A percentile compares a stretch with the other conserved stretches of the same genome.
phyloP scores from a whole-genome alignment of 2,113 vertebrate species.

The Austrofundulus limnaeus region DNA sequence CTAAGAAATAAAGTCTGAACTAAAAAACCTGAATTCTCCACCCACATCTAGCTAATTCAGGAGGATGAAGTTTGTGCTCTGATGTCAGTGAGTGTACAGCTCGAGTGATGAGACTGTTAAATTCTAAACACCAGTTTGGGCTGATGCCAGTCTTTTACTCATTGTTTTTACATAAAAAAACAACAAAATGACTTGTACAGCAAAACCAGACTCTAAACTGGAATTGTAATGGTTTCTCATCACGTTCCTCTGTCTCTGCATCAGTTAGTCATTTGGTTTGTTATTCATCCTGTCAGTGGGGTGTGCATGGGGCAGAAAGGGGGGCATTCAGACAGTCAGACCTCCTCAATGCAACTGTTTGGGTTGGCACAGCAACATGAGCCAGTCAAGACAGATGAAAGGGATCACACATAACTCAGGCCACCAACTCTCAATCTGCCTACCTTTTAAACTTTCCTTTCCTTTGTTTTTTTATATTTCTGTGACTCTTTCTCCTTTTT shows the following conservation, averaged over 20 bases:
- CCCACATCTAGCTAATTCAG: constrained; percentile 13
- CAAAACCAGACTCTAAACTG: constrained; percentile 16
- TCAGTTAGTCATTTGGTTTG: constrained; percentile 58
- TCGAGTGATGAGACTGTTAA: constrained; percentile 32
- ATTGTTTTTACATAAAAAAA: constrained; percentile 25
- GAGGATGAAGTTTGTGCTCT: constrained; percentile 38
- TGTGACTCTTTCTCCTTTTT: constrained; percentile 32
- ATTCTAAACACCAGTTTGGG: constrained; percentile 24
- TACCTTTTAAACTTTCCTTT: constrained; percentile 46
- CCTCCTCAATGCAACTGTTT: constrained; percentile 67
- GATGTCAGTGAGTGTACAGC: constrained; percentile 33
- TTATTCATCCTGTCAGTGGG: constrained; percentile 70
- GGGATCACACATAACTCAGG: constrained; percentile 55
- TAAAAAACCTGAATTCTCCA: constrained; percentile 41
- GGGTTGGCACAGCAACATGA: constrained; percentile 66
- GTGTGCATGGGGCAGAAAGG: constrained; percentile 46
- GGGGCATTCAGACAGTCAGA: constrained; percentile 47
- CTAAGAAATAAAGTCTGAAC: constrained; percentile 14
- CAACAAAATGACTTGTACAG: too few species aligned
- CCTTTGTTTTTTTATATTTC: constrained; percentile 39
- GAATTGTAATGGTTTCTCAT: constrained; percentile 18
- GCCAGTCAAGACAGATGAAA: constrained; percentile 69
- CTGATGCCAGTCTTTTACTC: constrained; percentile 39
- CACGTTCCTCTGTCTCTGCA: constrained; percentile 24
- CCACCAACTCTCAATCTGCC: constrained; percentile 53